Evolutionary conservation across 2,797 vertebrate species (phyloP).

Genomic region (Sebastiscus tertius): DNA sequence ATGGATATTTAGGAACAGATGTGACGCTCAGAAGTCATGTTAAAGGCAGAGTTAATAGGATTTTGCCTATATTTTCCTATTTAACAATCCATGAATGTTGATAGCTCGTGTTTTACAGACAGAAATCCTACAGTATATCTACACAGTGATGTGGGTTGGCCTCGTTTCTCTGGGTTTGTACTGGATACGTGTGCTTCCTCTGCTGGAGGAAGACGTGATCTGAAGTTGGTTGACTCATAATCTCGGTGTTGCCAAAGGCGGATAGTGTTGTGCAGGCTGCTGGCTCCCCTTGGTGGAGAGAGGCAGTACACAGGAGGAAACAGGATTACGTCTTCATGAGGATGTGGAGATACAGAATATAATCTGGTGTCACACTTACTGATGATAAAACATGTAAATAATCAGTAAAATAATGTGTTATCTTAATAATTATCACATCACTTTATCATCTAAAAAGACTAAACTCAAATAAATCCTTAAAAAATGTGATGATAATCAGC

Average conservation of each 20-base stretch:
- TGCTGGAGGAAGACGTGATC: conserved; percentile 32
- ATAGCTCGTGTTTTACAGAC: not conserved
- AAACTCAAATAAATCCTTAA: not conserved
- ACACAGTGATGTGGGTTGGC: conserved; percentile 3
- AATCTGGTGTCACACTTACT: not conserved
- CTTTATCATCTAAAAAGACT: not conserved
- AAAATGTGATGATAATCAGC: not conserved
- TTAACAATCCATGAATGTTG: no score
- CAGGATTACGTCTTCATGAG: not conserved
- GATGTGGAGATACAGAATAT: not conserved
- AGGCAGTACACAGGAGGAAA: not conserved
- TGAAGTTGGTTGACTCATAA: conserved; percentile 62
- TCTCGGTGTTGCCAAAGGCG: conserved; percentile 35
- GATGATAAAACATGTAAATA: not conserved
- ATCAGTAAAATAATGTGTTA: not conserved
- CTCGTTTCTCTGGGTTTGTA: conserved; percentile 5
- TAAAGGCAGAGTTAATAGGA: no score
- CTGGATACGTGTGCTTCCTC: not conserved
- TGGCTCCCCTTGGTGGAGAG: conserved; percentile 60
- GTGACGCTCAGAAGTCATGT: not conserved
- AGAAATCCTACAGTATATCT: not conserved
- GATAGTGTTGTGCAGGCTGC: not conserved
- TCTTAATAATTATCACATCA: not conserved
- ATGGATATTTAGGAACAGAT: not conserved
- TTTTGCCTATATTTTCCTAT: no score